These are phyloP conservation scores for Phodopus roborovskii DNA, from an alignment of 2,113 vertebrate genomes.

Conservation along the genomic window DNA sequence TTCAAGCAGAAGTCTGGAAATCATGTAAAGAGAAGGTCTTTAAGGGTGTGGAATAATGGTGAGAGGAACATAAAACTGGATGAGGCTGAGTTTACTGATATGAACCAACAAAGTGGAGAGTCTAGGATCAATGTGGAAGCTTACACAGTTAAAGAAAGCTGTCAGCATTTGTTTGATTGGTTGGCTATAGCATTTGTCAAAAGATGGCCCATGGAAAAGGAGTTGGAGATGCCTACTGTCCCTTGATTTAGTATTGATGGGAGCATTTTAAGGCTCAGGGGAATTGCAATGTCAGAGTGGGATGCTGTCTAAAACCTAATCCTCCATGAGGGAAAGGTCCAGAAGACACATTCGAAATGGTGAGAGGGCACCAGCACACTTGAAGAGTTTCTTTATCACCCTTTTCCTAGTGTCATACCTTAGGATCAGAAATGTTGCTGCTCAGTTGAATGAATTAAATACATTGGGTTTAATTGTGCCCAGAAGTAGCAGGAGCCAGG, in stretches of 20 bases:
- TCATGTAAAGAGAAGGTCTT: neutral
- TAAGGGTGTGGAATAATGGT: neutral
- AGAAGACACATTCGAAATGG: neutral
- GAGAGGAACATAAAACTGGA: neutral
- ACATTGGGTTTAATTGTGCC: neutral
- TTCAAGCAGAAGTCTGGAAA: neutral
- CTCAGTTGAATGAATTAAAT: neutral
- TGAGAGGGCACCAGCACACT: neutral
- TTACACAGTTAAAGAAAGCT: neutral
- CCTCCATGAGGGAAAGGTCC: neutral
- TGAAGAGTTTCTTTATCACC: neutral
- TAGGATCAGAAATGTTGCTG: neutral
- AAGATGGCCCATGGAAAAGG: neutral
- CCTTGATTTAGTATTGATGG: neutral
- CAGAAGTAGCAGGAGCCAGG: neutral
- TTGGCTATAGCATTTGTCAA: neutral
- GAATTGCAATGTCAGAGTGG: neutral
- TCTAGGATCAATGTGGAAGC: neutral
- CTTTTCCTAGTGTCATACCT: neutral
- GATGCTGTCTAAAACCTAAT: neutral
- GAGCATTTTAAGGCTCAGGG: neutral
- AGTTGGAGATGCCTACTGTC: neutral
- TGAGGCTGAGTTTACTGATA: neutral
- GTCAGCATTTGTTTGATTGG: neutral
- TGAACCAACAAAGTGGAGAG: neutral